Base-by-base conservation (phyloP, 2,888 invertebrate genomes). In the Mechanitis mazaeus region DNA sequence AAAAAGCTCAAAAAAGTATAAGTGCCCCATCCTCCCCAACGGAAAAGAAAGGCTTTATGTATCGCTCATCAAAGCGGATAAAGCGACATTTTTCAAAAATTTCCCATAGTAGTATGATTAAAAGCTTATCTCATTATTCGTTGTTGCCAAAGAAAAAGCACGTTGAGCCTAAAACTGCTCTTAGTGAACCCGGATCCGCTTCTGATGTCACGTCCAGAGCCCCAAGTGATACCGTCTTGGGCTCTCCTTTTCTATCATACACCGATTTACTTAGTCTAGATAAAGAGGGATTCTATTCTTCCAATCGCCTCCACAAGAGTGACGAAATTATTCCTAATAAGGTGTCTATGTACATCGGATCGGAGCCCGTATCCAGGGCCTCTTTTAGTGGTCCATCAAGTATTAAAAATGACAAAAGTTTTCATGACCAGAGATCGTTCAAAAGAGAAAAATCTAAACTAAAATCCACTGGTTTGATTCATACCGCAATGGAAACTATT, bases 401-500 rank as follows among this genome's bases (percentile, higher is more conserved):
- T 59, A 72, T 75, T 50, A 81, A 73, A 67, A 79, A 81, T 12
- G 80, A 80, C 5, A 69, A 69, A 53, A 70, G 73, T 63, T 67
- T 68, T 56, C 71, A 75, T 58, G 81, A 80, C 50, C 78, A 77
- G 56, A 78, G 73, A 56, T 68, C 68, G 3, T 68, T 69, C 50
- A 78, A 73, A 66, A 82, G 75, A 70, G 82, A 79, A 45, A 83
- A 78, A 68, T 66, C 75, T 45, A 68, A 75, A 33, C 70, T 84
- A 1, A 88, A 86, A 68, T 76, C 85, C 0, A 77, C 82, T 1
- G 85, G 91, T 7, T 69, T 92, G 55, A 72, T 92, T 54, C 89
- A 90, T 59, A 91, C 91, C 31, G 92, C 92, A 33, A 89, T 92
- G 83, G 90, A 91, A 73, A 91, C 91, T 53, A 92, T 92, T 62